Percentiles rank a stretch among this genome's conserved stretches.
Conservation (phyloP, 2,797 vertebrate species). For the Decapterus maruadsi region DNA sequence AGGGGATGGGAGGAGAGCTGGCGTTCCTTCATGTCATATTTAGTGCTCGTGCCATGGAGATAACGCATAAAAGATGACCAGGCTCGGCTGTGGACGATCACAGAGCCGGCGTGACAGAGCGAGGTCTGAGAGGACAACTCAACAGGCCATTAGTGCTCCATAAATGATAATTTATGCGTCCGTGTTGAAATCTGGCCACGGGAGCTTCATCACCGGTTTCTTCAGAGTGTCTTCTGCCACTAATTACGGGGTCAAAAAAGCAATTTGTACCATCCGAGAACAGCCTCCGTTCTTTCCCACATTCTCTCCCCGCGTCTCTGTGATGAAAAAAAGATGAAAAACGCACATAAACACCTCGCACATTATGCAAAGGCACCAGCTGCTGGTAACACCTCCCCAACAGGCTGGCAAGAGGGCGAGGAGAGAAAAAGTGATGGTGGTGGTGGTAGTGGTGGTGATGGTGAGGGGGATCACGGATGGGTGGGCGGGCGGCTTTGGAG, state of each 20-base stretch:
- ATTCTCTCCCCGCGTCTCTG: constrained; percentile 33
- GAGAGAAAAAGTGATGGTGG: constrained; percentile 56
- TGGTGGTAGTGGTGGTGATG: constrained; percentile 13
- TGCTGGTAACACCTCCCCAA: constrained; percentile 86
- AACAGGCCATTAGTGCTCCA: constrained; percentile 83
- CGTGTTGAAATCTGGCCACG: constrained; percentile 81
- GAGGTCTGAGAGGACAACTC: constrained; percentile 75
- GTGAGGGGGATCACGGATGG: constrained; percentile 43
- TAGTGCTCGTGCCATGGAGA: constrained; percentile 23
- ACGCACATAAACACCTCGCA: constrained; percentile 81
- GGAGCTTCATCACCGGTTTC: constrained; percentile 82
- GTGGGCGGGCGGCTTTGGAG: constrained; percentile 37
- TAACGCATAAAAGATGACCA: constrained; percentile 62
- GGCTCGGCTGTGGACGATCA: constrained; percentile 40
- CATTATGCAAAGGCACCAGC: constrained; percentile 89
- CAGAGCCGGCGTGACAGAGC: constrained; percentile 34
- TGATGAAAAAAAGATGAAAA: constrained; percentile 50
- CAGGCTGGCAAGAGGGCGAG: constrained; percentile 80
- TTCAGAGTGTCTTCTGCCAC: constrained; percentile 82
- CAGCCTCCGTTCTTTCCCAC: constrained; percentile 76
- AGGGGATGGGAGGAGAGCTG: constrained; percentile 51
- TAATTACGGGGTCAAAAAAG: constrained; percentile 90
- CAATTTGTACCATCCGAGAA: constrained; percentile 87
- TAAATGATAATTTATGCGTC: constrained; percentile 87
- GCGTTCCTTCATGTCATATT: constrained; percentile 64